Base-by-base conservation (phyloP, 2,888 invertebrate genomes). In the Pterobdella sp. region DNA sequence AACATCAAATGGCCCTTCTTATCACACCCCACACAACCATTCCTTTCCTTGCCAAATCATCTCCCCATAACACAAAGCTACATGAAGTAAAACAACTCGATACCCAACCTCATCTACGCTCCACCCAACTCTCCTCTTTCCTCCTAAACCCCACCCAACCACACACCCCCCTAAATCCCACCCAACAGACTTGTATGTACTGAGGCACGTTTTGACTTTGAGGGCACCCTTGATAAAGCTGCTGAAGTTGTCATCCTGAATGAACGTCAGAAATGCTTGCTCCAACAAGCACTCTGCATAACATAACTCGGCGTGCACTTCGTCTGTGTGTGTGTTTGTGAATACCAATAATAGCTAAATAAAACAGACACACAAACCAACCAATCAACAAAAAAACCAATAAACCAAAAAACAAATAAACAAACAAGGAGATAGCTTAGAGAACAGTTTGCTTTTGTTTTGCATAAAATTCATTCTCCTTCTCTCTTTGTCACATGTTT, bases 221-320 rank as follows among this genome's bases (percentile, higher is more conserved):
- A 96, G 87, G 63, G 94, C 93, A 77, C 94, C 95, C 82, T 91
- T 92, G 76, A 97, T 90, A 79, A 97, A 90, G 80, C 92, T 93
- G 71, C 92, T 88, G 75, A 96, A 86, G 77, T 92, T 94, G 83
- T 97, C 96, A 81, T 96, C 95, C 81, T 94, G 94, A 80, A 95
- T 89, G 81, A 96, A 93, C 26, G 92, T 92, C 76, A 97, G 87
- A 81, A 94, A 88, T 0, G 96, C 92, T 81, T 92, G 89, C 74
- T 95, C 86, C 68, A 97, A 86, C 68, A 94, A 86, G 42, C 91
- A 90, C 84, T 97, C 96, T 0, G 96, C 95, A 83, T 92, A 91
- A 82, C 94, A 94, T 52, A 97, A 85, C 82, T 97, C 96, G 0
- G 96, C 95, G 85, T 97, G 96, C 29, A 92, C 90, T 85, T 95